Base-by-base conservation (phyloP, 1,140 invertebrate species). In the Euura saliciscinereae region DNA sequence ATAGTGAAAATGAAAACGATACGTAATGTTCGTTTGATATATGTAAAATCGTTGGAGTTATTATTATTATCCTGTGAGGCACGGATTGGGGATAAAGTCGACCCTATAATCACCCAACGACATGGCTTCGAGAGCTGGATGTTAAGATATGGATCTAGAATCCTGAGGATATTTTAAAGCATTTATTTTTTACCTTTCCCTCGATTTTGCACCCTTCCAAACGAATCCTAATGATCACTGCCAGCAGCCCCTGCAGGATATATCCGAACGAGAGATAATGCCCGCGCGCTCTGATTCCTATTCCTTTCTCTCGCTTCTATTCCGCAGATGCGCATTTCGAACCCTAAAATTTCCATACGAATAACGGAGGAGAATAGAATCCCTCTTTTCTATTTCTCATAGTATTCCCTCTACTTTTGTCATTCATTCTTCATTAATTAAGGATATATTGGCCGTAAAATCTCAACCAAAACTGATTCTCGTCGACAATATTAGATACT, bases 341-440 rank as follows among this genome's bases (percentile, higher is more conserved):
- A 8, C 51, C 51, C 51, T 59, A 59, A 59, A 59, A 59, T 59
- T 59, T 59, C 51, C 51, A 59, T 59, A 59, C 51, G 51, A 59
- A 59, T 59, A 59, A 28, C 51, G 13, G 51, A 59, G 51, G 13
- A 59, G 51, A 59, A 59, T n/a, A n/a, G 8, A 28, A 28, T 1
- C 51, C 13, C 51, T n/a, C 13, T n/a, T 59, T 59, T n/a, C 51
- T 59, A 8, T n/a, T 4, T 59, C 3, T 3, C 51, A 2, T 59
- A 11, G 8, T 59, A 8, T 59, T 59, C 51, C 51, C 51, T 59
- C 51, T 28, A 28, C 28, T 28, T 28, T 28, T 28, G 28, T 28
- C 28, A 28, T 28, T 28, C 28, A 28, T 28, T 28, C 28, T 28
- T 28, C 28, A 28, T 28, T 28, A 28, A 28, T 28, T 28, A 28